Evolutionary conservation across 2,888 invertebrate genomes (phyloP).

Genomic region (Stegana nigrithorax): DNA sequence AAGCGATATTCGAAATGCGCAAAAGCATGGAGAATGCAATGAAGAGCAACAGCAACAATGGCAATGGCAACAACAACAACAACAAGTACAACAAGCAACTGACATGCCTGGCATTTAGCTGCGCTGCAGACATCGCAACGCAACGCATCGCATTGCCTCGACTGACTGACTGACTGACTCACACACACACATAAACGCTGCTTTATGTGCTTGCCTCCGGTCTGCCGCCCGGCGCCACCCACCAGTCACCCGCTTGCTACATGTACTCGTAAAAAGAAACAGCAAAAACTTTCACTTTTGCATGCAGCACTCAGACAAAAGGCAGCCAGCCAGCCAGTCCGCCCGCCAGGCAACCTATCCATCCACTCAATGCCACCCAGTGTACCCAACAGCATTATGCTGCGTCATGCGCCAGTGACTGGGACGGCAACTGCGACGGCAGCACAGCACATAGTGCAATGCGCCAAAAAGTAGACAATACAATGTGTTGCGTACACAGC

Average conservation of each 20-base stretch:
- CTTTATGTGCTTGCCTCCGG: too few relatives aligned
- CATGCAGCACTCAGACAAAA: slow-evolving; percentile 11
- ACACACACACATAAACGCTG: slow-evolving; percentile 4
- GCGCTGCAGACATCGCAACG: slow-evolving; percentile 12
- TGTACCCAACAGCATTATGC: not conserved
- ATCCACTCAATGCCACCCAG: not conserved
- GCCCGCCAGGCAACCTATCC: not conserved
- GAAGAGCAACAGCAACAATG: not conserved
- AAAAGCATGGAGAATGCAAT: not conserved
- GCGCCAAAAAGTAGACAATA: slow-evolving; percentile 18
- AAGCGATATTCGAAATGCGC: not conserved
- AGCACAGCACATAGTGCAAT: slow-evolving; percentile 19
- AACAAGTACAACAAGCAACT: not conserved
- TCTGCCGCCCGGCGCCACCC: too few relatives aligned
- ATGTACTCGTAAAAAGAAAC: slow-evolving; percentile 56
- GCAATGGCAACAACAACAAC: not conserved
- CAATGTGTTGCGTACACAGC: too few relatives aligned
- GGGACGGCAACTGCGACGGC: not conserved
- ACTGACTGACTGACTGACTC: slow-evolving; percentile 7
- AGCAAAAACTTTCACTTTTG: slow-evolving; percentile 50
- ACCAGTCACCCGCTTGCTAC: too few relatives aligned
- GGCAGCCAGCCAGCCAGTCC: too few relatives aligned
- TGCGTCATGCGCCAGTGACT: slow-evolving; percentile 15
- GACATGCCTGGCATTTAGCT: slow-evolving; percentile 2
- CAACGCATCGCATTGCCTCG: slow-evolving; percentile 16